Evolutionary conservation across 2,797 vertebrate genomes (phyloP).

Genomic region (Champsocephalus esox): DNA sequence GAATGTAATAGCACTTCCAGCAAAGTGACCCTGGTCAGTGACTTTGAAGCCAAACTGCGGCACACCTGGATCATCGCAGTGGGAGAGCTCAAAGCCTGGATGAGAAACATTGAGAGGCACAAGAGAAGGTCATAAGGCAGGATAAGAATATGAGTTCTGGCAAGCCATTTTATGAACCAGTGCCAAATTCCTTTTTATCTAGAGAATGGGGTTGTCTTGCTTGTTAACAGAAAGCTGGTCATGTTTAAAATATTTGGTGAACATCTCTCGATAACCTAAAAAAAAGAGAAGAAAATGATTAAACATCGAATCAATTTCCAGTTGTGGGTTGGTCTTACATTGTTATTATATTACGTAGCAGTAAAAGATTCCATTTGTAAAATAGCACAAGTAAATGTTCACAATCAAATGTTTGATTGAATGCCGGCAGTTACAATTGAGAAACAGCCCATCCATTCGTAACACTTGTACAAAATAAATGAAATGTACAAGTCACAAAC

Average conservation of each 20-base stretch:
- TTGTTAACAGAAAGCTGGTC: no score
- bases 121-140: neutral
- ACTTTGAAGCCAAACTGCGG: constrained; percentile 98
- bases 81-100: constrained; percentile 96
- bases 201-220: neutral
- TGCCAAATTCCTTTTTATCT: constrained; percentile 36
- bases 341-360: constrained; percentile 59
- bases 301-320: constrained; percentile 58
- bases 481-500: constrained; percentile 58
- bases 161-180: constrained; percentile 15
- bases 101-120: constrained; percentile 3
- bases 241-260: no score
- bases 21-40: constrained; percentile 96
- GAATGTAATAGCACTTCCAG: constrained; percentile 94
- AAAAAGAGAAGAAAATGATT: constrained; percentile 59
- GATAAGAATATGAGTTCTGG: neutral
- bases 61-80: constrained; percentile 96
- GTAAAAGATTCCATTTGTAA: constrained; percentile 64
- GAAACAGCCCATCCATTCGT: constrained; percentile 40
- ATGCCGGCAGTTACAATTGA: constrained; percentile 57
- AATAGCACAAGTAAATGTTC: constrained; percentile 63
- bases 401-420: constrained; percentile 72
- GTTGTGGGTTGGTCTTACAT: constrained; percentile 43
- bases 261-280: neutral
- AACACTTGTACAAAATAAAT: constrained; percentile 47